Conservation (phyloP, 2,113 vertebrate genomes). For the Diadophis punctatus region DNA sequence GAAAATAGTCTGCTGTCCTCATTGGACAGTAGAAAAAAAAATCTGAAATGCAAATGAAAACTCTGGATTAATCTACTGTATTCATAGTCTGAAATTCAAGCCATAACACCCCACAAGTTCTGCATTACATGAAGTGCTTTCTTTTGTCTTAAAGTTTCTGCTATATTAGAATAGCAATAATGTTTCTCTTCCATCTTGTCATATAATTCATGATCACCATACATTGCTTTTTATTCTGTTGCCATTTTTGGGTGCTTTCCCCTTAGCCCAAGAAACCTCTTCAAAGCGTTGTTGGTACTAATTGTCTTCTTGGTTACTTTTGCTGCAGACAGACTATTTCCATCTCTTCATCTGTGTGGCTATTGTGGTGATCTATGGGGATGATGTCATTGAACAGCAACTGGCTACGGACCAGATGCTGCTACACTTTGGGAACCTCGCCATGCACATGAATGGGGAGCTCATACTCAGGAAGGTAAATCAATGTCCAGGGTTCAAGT, state of each 20-base stretch:
- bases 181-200: background rate
- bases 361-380: slow-evolving; percentile 92
- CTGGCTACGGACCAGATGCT: slow-evolving; percentile 95
- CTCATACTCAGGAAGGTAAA: slow-evolving; percentile 93
- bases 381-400: slow-evolving; percentile 91
- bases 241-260: background rate
- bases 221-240: background rate
- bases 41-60: background rate
- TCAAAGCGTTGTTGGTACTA: background rate
- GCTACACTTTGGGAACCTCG: slow-evolving; percentile 92
- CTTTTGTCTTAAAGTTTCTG: background rate
- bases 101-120: background rate
- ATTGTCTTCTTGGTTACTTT: background rate
- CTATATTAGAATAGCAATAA: background rate
- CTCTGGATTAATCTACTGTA: background rate
- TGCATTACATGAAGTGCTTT: background rate
- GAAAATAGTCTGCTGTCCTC: background rate
- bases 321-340: slow-evolving; percentile 91
- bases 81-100: background rate
- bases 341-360: slow-evolving; percentile 96
- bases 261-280: background rate
- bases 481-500: background rate
- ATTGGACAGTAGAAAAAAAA: background rate
- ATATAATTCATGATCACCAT: background rate
- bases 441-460: slow-evolving; percentile 98